Base-by-base conservation (phyloP, 1,140 invertebrate species). In the Diorhabda sublineata region DNA sequence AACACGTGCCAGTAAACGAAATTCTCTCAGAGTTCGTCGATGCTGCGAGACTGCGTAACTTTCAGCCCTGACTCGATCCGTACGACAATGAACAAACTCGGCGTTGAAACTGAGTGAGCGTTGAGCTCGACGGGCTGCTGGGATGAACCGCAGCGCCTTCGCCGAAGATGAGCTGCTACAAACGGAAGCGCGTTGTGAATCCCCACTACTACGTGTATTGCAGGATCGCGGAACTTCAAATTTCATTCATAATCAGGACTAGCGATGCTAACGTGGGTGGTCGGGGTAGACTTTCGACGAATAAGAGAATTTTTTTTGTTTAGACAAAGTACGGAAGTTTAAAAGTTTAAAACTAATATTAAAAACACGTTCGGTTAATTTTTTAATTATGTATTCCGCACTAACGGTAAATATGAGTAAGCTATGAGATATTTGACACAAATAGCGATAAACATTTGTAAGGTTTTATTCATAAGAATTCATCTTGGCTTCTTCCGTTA, bases 221-320 rank as follows among this genome's bases (percentile, higher is more conserved):
- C 47, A 52, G 47, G 47, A 52, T 52, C 47, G 47, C 47, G 47
- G 47, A 52, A 52, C 47, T 52, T 52, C n/a, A n/a, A n/a, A 52
- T 52, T 26, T 52, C 47, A 52, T 52, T 52, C 47, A 52, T 52
- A 52, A 52, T 52, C 3, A n/a, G 47, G 6, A n/a, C 47, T 52
- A 8, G 47, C 47, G 3, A 52, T 52, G 6, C 4, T 52, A n/a
- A 6, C 6, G 47, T n/a, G 47, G 47, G 4, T 52, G 47, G 47
- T n/a, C 47, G 47, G 6, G 47, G 47, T n/a, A 52, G 47, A n/a
- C 6, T 52, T 52, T 26, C 0, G 26, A 26, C 26, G 26, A 26
- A 26, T 26, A 26, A 26, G 26, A 26, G 26, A 26, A 1, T 26
- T 1, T 26, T 26, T 26, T 26, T 1, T 26, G 26, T 26, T 26